Conservation (phyloP, 2,888 invertebrate species). For the Lochmaea capreae region DNA sequence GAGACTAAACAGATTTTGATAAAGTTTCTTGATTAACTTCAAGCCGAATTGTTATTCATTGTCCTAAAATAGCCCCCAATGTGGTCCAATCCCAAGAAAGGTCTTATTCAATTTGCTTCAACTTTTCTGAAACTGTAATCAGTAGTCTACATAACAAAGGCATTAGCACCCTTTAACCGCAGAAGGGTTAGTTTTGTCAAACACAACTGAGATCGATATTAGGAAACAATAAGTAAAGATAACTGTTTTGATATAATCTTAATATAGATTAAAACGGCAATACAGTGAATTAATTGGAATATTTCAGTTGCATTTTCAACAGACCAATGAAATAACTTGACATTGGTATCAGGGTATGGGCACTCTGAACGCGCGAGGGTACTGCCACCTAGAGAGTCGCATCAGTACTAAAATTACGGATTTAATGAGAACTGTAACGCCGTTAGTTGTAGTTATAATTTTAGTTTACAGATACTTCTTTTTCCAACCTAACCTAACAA, state of each 20-base stretch:
- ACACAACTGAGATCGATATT: background rate
- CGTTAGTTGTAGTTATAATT: too few species aligned
- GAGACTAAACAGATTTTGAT: background rate
- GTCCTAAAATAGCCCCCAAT: background rate
- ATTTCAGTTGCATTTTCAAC: too few species aligned
- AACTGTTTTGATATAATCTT: too few species aligned
- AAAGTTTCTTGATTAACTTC: background rate
- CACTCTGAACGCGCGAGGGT: too few species aligned
- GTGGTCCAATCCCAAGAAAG: background rate
- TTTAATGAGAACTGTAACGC: too few species aligned
- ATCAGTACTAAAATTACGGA: too few species aligned
- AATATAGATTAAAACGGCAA: background rate
- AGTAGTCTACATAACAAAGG: slow-evolving; percentile 21
- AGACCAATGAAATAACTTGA: too few species aligned
- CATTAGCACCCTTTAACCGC: slow-evolving; percentile 25
- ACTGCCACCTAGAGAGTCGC: too few species aligned
- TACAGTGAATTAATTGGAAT: background rate
- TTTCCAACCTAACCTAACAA: too few species aligned
- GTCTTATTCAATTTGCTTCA: slow-evolving; percentile 21
- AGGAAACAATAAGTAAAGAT: too few species aligned
- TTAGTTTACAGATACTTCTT: too few species aligned
- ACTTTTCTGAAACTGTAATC: slow-evolving; percentile 19
- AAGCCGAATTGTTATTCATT: background rate
- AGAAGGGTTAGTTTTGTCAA: slow-evolving; percentile 21
- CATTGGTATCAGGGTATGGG: too few species aligned